Conservation (phyloP, 2,113 vertebrate genomes). For the Sturnus vulgaris region DNA sequence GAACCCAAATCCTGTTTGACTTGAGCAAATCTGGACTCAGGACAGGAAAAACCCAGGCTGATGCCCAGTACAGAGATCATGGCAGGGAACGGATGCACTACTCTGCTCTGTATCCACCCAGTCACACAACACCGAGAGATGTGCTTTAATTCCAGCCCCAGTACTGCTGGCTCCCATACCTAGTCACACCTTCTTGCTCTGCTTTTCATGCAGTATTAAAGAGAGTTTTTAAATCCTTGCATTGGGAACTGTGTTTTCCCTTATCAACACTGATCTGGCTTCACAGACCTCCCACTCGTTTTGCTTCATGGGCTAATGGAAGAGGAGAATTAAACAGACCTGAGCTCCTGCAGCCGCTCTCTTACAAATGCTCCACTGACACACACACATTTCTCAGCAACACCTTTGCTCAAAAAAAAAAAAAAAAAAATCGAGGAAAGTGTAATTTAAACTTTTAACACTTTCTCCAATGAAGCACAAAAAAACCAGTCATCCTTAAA, state of each 20-base stretch:
- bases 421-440: not conserved
- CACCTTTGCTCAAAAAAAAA: not conserved
- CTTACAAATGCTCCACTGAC: not conserved
- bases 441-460: constrained; percentile 19
- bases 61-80: not conserved
- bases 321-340: constrained; percentile 10
- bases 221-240: not conserved
- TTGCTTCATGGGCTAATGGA: constrained; percentile 35
- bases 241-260: not conserved
- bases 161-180: not conserved
- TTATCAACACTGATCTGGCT: constrained; percentile 12
- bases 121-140: rapidly evolving
- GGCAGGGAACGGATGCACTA: rapidly evolving
- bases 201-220: not conserved
- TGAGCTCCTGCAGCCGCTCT: not conserved
- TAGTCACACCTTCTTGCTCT: not conserved
- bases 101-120: too few relatives aligned
- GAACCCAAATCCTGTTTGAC: not conserved
- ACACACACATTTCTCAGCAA: not conserved
- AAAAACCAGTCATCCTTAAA: not conserved
- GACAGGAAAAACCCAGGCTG: rapidly evolving
- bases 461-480: not conserved
- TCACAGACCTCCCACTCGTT: constrained; percentile 31
- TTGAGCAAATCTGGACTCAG: not conserved
- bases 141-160: not conserved